Percentiles rank a stretch among this genome's conserved stretches.
phyloP scores from a whole-genome alignment of 2,888 invertebrate species.

The Eutolmus rufibarbis region DNA sequence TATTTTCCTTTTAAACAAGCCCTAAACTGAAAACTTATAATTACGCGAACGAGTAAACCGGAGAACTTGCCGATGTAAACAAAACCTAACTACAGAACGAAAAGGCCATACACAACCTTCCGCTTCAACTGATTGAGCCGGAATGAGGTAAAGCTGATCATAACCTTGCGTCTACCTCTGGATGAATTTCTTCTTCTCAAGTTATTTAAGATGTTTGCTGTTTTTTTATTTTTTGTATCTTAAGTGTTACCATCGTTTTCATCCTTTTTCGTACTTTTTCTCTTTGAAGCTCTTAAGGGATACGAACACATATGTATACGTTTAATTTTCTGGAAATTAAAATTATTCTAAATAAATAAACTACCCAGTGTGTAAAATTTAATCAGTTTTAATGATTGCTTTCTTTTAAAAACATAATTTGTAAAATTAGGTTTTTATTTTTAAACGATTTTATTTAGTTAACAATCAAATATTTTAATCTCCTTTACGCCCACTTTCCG shows the following conservation, averaged over 20 bases:
- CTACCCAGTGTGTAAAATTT: too few species aligned
- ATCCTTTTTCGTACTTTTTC: conserved; percentile 2
- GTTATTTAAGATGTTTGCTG: background rate
- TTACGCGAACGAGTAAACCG: background rate
- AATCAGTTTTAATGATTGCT: too few species aligned
- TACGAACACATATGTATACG: too few species aligned
- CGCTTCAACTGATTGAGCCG: conserved; percentile 46
- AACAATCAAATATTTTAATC: too few species aligned
- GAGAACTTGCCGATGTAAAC: background rate
- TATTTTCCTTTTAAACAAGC: background rate
- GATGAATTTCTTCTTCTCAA: conserved; percentile 27
- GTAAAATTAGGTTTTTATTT: too few species aligned
- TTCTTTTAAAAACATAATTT: too few species aligned
- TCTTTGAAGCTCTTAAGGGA: background rate
- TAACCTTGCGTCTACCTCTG: conserved; percentile 41
- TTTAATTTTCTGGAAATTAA: too few species aligned
- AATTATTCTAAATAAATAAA: too few species aligned
- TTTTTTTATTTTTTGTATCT: background rate
- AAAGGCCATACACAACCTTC: conserved; percentile 38
- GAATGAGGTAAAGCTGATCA: conserved; percentile 44
- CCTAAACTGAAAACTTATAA: background rate
- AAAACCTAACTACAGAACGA: background rate
- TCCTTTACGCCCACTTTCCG: too few species aligned
- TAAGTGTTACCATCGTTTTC: background rate
- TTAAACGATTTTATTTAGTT: too few species aligned